phyloP scores from a whole-genome alignment of 1,140 invertebrate genomes.

The Coboldia fuscipes region DNA sequence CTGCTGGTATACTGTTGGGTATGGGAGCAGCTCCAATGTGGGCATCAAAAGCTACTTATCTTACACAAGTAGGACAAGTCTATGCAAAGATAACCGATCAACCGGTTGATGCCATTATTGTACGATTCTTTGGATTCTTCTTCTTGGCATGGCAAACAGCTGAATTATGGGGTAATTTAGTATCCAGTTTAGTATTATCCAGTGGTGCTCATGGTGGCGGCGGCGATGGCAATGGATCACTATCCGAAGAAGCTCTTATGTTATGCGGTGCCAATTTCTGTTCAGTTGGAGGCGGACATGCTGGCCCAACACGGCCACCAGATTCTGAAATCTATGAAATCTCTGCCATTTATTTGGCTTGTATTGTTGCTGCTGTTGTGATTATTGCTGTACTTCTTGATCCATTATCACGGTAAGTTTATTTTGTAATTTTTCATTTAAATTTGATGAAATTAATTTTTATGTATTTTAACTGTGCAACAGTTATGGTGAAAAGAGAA shows the following conservation, averaged over 20 bases:
- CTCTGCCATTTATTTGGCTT: slow-evolving; percentile 69
- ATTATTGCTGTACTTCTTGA: slow-evolving; percentile 77
- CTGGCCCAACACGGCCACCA: slow-evolving; percentile 50
- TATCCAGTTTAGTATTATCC: slow-evolving; percentile 75
- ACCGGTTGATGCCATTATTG: slow-evolving; percentile 71
- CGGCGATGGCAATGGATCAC: slow-evolving; percentile 22
- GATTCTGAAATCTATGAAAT: slow-evolving; percentile 72
- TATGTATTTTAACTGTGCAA: slow-evolving; percentile 5
- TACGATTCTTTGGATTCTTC: slow-evolving; percentile 94
- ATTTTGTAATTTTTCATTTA: background rate
- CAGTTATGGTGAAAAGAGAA: slow-evolving; percentile 65
- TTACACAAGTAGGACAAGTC: slow-evolving; percentile 78
- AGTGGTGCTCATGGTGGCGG: slow-evolving; percentile 45
- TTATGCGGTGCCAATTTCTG: slow-evolving; percentile 71
- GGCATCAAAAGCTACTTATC: slow-evolving; percentile 88
- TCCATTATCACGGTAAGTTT: slow-evolving; percentile 54
- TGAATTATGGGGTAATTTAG: slow-evolving; percentile 87
- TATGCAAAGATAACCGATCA: slow-evolving; percentile 75
- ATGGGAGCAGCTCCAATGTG: slow-evolving; percentile 88
- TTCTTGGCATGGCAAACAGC: slow-evolving; percentile 92
- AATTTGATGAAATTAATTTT: background rate
- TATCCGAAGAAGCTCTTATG: slow-evolving; percentile 27
- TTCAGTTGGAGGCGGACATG: slow-evolving; percentile 38
- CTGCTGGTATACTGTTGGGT: slow-evolving; percentile 71
- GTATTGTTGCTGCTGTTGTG: slow-evolving; percentile 61